Evolutionary conservation across 2,888 invertebrate species (phyloP).

Genomic region (Drosophila falleni): DNA sequence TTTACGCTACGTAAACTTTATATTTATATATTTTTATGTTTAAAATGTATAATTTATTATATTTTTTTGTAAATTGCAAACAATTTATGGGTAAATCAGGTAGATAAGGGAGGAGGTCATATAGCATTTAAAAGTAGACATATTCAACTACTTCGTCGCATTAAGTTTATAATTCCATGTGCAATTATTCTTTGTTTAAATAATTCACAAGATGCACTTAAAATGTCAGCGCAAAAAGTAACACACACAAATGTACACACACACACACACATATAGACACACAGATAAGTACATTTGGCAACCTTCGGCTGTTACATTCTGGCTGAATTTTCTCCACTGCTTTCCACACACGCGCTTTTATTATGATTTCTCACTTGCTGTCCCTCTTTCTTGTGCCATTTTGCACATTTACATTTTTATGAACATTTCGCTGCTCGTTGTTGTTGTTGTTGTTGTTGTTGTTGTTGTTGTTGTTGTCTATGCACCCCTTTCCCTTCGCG

Average conservation of each 20-base stretch:
- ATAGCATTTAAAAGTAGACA: constrained; percentile 30
- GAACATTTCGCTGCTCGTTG: constrained; percentile 71
- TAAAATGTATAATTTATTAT: too few relatives aligned
- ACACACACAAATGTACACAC: constrained; percentile 22
- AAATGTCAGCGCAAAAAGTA: constrained; percentile 74
- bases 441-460: constrained; percentile 16
- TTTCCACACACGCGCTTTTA: constrained; percentile 46
- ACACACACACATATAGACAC: constrained; percentile 7
- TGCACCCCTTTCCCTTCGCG: constrained; percentile 16
- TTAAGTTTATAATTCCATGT: constrained; percentile 69
- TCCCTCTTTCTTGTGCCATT: constrained; percentile 55
- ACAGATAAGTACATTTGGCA: constrained; percentile 37
- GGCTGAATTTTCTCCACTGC: constrained; percentile 22
- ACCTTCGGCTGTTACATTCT: constrained; percentile 55
- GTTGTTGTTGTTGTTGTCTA: constrained; percentile 17
- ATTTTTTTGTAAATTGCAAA: too few relatives aligned
- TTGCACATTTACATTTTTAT: constrained; percentile 78
- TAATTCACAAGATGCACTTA: constrained; percentile 80
- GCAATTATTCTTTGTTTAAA: constrained; percentile 80
- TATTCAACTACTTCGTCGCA: constrained; percentile 71
- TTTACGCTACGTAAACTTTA: too few relatives aligned
- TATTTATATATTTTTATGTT: too few relatives aligned
- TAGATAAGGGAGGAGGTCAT: not conserved
- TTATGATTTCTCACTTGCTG: constrained; percentile 62
- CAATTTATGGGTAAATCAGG: too few relatives aligned